Conservation (phyloP, 2,888 invertebrate species). For the Chloroclysta siterata region DNA sequence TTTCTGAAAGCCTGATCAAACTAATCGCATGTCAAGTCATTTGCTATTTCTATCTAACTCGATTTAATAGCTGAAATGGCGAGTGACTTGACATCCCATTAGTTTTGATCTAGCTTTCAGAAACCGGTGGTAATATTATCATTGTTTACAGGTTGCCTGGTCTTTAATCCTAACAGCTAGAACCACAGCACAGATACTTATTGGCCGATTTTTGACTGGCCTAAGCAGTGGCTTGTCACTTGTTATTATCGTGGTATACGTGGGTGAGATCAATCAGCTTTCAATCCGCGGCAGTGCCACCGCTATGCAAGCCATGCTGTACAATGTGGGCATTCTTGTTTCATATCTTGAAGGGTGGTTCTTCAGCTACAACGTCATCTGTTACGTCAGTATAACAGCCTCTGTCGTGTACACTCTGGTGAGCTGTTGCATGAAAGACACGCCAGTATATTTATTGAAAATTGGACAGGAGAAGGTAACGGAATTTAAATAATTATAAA, state of each 20-base stretch:
- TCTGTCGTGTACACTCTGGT: constrained; percentile 42
- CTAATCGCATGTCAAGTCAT: too few species aligned
- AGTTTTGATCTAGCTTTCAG: too few species aligned
- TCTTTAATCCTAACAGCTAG: constrained; percentile 49
- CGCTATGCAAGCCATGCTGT: constrained; percentile 36
- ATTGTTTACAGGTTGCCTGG: constrained; percentile 53
- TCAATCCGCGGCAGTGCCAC: constrained; percentile 46
- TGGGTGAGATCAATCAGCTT: constrained; percentile 75
- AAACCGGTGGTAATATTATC: too few species aligned
- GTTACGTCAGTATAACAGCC: constrained; percentile 47
- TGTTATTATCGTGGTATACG: constrained; percentile 76
- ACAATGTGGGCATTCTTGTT: constrained; percentile 45
- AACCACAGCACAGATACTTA: constrained; percentile 52
- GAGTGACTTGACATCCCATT: too few species aligned
- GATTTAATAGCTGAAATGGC: too few species aligned
- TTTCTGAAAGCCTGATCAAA: too few species aligned
- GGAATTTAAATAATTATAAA: background rate
- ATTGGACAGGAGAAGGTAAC: constrained; percentile 50
- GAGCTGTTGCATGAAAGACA: constrained; percentile 48
- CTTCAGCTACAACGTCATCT: constrained; percentile 50
- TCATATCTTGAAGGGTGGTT: constrained; percentile 55
- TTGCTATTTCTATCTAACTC: too few species aligned
- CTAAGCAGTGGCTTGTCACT: constrained; percentile 58
- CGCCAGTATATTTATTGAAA: constrained; percentile 49
- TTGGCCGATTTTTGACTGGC: constrained; percentile 75